A percentile compares a stretch with the other conserved stretches of the same genome.
Evolutionary conservation across 2,888 invertebrate species (phyloP).

Genomic region (Lagria hirta): DNA sequence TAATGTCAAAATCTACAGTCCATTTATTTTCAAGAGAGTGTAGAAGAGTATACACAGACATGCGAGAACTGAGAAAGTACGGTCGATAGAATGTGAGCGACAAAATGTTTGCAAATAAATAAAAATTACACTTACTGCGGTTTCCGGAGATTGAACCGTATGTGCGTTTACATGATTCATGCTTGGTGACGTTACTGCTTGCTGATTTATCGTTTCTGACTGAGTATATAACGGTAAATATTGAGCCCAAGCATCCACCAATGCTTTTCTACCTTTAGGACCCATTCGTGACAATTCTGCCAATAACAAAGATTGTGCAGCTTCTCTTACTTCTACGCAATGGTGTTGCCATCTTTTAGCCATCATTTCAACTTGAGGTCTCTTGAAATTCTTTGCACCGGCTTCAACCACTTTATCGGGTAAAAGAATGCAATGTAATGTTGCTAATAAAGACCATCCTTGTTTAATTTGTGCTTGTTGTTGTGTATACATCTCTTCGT

Average conservation of each 20-base stretch:
- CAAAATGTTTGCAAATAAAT: no score
- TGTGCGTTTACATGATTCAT: constrained; percentile 53
- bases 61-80: no score
- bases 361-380: constrained; percentile 97
- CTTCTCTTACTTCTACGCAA: constrained; percentile 95
- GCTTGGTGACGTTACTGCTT: constrained; percentile 56
- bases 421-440: constrained; percentile 92
- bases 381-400: constrained; percentile 79
- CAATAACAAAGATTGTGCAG: constrained; percentile 91
- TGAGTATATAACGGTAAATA: constrained; percentile 87
- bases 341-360: constrained; percentile 98
- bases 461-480: constrained; percentile 94
- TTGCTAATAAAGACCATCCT: constrained; percentile 95
- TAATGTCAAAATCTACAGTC: no score
- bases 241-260: constrained; percentile 96
- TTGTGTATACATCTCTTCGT: constrained; percentile 79
- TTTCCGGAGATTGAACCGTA: constrained; percentile 38
- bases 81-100: neutral
- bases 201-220: constrained; percentile 75
- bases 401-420: constrained; percentile 75
- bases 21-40: no score
- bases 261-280: constrained; percentile 84
- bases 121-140: constrained; percentile 32
- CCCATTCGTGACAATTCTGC: constrained; percentile 85
- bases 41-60: no score